Base-by-base conservation (phyloP, 1,140 invertebrate genomes). In the Dufourea novaeangliae region DNA sequence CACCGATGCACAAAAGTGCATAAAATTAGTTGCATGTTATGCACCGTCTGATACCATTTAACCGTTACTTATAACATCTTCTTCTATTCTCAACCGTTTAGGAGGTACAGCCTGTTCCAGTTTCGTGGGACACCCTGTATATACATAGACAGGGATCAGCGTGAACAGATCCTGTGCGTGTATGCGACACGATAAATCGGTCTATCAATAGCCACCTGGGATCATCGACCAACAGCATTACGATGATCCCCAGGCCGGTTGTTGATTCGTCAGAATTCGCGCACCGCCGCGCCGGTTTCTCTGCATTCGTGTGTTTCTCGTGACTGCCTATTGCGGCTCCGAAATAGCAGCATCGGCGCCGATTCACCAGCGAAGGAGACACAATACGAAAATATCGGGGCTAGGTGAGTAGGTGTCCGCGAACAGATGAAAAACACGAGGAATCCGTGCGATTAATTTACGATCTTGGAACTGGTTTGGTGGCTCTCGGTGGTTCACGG, bases 221-320 rank as follows among this genome's bases (percentile, higher is more conserved):
- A 75, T 75, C 64, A 68, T 68, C 73, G 73, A 75, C 73, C 73
- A 64, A 68, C 52, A 68, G 63, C 12, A 29, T 39, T 63, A 57
- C 8, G 73, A 46, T n/a, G 50, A 57, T 57, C 37, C 27, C 11
- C n/a, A 1, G 25, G 52, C 52, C 64, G 72, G 37, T 74, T 32
- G 61, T 74, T 27, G 72, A 66, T 67, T 41, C 46, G 62, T 11
- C 46, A 66, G 62, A 66, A 66, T 66, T 64, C 61, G 62, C n/a
- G 57, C 25, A 39, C 62, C 62, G 34, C 39, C 20, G 44, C 71
- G 62, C 72, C 37, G 37, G 46, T 67, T 20, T 8, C 61, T 22
- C 72, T 59, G 72, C 39, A 46, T 46, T 46, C 25, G 37, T 64
- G 37, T 75, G 46, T 75, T 68, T 68, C 73, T 59, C 73, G 37